Base-by-base conservation (phyloP, 2,888 invertebrate genomes). In the Mamestra brassicae region DNA sequence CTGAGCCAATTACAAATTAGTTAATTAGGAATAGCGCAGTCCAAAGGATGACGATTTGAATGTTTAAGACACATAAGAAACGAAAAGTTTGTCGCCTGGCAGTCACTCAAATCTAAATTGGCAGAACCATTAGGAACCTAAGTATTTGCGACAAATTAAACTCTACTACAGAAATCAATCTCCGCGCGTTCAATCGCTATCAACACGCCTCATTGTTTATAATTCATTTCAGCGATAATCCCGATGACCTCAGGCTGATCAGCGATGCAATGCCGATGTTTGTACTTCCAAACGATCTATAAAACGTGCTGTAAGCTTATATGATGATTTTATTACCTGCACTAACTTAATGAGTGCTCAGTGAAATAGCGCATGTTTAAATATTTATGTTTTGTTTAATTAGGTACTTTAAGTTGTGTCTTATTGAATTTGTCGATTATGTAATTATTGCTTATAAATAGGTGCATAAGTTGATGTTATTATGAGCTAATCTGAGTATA, bases 171-270 rank as follows among this genome's bases (percentile, higher is more conserved):
- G 11, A 71, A 57, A 63, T 71, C 71, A 78, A 78, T 76, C 62
- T 57, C 36, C 13, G 15, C 10, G 26, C 54, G n/a, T 67, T 36
- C 57, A n/a, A 52, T 47, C 71, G 68, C 68, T 76, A 71, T 83
- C 76, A 60, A 71, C 52, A 65, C 17, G 69, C 45, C 13, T 54
- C 42, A 38, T 60, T 76, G 73, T 74, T 81, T 78, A 67, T 58
- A 71, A 67, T 74, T 68, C 34, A 65, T 71, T 42, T 38, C 13
- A 52, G 50, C 71, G 90, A 90, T 90, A 90, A 90, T 90, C 90
- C 84, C 81, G 71, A 17, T 73, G 90, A 90, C 90, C 90, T 86
- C 70, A 70, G 58, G 36, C 62, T 62, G 69, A 78, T 82, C 83
- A 78, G 63, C 61, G 69, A 88, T 87, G 89, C 83, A 86, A 69